phyloP scores from a whole-genome alignment of 2,113 vertebrate species.

The Oriolus oriolus region DNA sequence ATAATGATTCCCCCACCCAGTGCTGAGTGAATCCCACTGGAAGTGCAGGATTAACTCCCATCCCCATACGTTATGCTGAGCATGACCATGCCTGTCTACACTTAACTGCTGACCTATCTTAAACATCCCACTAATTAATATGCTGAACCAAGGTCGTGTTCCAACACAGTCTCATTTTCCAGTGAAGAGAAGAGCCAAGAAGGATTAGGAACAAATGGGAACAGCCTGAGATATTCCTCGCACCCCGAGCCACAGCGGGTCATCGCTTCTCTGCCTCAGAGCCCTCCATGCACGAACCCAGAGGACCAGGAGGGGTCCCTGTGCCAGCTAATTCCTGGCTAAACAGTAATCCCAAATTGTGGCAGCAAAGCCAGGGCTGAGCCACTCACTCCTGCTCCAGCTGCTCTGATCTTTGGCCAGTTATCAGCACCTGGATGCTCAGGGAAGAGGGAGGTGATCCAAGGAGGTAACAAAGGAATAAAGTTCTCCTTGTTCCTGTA shows the following conservation, averaged over 20 bases:
- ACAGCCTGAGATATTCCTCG: background rate
- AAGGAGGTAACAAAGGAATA: background rate
- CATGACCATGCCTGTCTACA: conserved; percentile 21
- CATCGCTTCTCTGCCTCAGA: background rate
- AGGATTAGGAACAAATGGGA: background rate
- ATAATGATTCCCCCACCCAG: background rate
- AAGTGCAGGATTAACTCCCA: background rate
- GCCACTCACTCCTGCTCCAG: background rate
- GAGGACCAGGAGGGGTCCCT: background rate
- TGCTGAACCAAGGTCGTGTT: conserved; percentile 12
- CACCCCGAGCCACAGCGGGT: accelerated
- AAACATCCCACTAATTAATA: conserved; percentile 39
- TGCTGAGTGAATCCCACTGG: background rate
- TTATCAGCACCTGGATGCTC: conserved; percentile 9
- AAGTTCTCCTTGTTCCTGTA: background rate
- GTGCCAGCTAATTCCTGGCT: background rate
- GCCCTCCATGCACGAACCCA: background rate
- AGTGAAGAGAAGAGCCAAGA: background rate
- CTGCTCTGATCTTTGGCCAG: conserved; percentile 14
- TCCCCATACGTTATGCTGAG: background rate
- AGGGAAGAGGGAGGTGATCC: background rate
- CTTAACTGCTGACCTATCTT: conserved; percentile 58
- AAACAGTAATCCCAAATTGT: background rate
- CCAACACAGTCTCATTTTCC: conserved; percentile 22
- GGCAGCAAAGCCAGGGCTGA: background rate